These are phyloP conservation scores for Holothuria scabra DNA, from an alignment of 53 echinoderm and acorn worm species.

Conservation along the genomic window DNA sequence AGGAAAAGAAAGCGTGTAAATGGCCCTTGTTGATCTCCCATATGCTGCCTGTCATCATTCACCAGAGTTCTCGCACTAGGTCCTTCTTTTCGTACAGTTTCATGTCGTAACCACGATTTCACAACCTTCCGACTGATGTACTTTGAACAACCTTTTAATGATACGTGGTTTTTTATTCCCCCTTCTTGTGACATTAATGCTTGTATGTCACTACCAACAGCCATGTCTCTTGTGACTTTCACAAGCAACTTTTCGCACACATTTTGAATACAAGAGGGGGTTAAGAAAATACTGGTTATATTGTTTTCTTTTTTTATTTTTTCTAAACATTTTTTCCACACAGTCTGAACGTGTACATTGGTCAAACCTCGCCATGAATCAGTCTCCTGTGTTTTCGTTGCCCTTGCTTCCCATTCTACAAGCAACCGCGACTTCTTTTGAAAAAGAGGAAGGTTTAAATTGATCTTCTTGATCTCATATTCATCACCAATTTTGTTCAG, in stretches of 20 bases:
- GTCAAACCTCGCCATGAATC: background rate
- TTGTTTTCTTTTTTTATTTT: background rate
- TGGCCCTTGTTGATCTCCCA: background rate
- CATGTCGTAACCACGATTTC: slow-evolving; percentile 10
- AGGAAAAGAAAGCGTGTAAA: no score
- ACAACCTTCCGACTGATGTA: slow-evolving; percentile 11
- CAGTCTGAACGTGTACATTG: no score
- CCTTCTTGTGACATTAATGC: slow-evolving; percentile 5
- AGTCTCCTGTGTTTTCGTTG: background rate
- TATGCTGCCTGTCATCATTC: background rate
- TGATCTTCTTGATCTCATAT: background rate
- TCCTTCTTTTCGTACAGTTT: no score
- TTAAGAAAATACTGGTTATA: background rate
- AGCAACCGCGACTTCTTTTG: background rate
- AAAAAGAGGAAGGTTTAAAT: background rate
- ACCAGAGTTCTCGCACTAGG: no score
- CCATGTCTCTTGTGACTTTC: slow-evolving; percentile 16
- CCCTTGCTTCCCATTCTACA: background rate
- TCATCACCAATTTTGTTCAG: background rate
- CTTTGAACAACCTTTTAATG: background rate
- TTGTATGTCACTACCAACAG: slow-evolving; percentile 24
- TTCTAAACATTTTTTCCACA: background rate
- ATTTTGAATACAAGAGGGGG: background rate
- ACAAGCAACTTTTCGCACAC: slow-evolving; percentile 32
- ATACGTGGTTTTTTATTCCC: slow-evolving; percentile 2